Percentiles rank a stretch among this genome's conserved stretches.
phyloP scores from a whole-genome alignment of 2,797 vertebrate species.

The Buphagus erythrorhynchus region DNA sequence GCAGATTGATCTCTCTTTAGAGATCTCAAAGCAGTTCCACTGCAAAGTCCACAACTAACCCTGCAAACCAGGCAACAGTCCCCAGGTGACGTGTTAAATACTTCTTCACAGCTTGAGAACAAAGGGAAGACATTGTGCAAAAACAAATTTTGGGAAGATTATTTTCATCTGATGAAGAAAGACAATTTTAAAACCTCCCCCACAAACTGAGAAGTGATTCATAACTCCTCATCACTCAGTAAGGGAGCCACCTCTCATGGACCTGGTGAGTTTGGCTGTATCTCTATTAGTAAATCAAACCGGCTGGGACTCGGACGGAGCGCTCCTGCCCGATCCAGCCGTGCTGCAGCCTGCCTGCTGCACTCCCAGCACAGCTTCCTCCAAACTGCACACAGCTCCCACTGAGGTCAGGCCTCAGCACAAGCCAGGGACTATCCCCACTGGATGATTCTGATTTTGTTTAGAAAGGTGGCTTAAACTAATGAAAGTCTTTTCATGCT shows the following conservation, averaged over 20 bases:
- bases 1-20: background rate
- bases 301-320: accelerated
- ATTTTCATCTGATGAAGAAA: background rate
- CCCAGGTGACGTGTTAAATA: background rate
- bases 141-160: background rate
- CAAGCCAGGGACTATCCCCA: background rate
- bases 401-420: background rate
- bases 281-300: background rate
- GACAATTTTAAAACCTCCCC: background rate
- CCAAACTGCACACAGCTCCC: background rate
- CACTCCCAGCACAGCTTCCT: background rate
- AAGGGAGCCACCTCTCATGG: background rate
- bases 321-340: background rate
- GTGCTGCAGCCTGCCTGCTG: background rate
- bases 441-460: background rate
- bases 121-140: background rate
- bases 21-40: background rate
- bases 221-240: background rate
- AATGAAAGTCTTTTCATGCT: background rate
- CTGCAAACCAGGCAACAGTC: background rate
- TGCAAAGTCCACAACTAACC: background rate
- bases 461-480: background rate
- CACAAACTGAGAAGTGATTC: background rate
- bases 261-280: background rate
- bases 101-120: background rate